These are phyloP conservation scores for Drosophila baimaii DNA, from an alignment of 1,140 invertebrate species.

Conservation along the genomic window DNA sequence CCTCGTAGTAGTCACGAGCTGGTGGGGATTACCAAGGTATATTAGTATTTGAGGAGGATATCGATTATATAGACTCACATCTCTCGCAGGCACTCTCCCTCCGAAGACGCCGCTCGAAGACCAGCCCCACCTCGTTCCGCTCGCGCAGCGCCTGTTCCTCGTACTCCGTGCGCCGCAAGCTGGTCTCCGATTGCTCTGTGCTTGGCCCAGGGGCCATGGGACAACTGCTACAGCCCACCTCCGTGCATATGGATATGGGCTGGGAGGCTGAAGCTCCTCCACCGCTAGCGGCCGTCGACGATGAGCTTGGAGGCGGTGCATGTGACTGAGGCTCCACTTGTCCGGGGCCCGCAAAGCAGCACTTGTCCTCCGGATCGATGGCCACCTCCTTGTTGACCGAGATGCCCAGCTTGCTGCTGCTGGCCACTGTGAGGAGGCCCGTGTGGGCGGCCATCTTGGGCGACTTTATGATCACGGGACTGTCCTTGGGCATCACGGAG, in stretches of 20 bases:
- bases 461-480: conserved; percentile 83
- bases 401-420: conserved; percentile 72
- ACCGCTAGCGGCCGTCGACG: conserved; percentile 7
- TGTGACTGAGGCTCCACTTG: conserved; percentile 60
- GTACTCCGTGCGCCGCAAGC: conserved; percentile 58
- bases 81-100: conserved; percentile 67
- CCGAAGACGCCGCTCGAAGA: conserved; percentile 72
- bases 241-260: conserved; percentile 73
- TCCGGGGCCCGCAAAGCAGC: conserved; percentile 63
- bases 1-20: conserved; percentile 70
- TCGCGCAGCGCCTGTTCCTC: conserved; percentile 57
- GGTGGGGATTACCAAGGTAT: not conserved
- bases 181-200: conserved; percentile 50
- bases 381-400: conserved; percentile 83
- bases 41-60: not conserved
- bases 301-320: conserved; percentile 26
- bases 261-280: conserved; percentile 35
- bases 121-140: conserved; percentile 54
- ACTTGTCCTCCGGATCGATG: conserved; percentile 83
- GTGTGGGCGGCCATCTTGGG: conserved; percentile 71
- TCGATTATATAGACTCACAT: conserved; percentile 37
- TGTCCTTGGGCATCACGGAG: conserved; percentile 83
- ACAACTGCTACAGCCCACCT: conserved; percentile 76
- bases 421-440: conserved; percentile 65
- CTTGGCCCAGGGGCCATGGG: conserved; percentile 50